Evolutionary conservation across 2,797 vertebrate species (phyloP).

Genomic region (Erpetoichthys calabaricus): DNA sequence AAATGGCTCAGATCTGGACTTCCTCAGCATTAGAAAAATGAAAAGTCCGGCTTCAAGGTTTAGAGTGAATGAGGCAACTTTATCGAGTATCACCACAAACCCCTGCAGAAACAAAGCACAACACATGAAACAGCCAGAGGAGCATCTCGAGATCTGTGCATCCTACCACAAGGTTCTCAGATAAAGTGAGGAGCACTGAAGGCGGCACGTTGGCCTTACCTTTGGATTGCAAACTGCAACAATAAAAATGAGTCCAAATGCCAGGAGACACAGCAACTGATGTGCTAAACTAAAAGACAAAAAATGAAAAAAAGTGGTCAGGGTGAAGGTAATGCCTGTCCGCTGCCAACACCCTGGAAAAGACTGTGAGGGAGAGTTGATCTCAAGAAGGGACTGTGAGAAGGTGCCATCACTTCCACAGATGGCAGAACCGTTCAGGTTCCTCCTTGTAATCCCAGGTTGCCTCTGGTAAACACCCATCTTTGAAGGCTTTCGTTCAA

Average conservation of each 20-base stretch:
- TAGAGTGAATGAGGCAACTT: conserved; percentile 48
- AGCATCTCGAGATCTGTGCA: not conserved
- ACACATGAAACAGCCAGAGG: not conserved
- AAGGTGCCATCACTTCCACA: too few relatives aligned
- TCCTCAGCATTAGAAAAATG: conserved; percentile 35
- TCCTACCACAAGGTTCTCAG: not conserved
- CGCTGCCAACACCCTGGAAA: too few relatives aligned
- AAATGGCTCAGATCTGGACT: conserved; percentile 37
- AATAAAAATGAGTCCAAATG: conserved; percentile 39
- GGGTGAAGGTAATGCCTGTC: not conserved
- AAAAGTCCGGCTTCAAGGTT: conserved; percentile 35
- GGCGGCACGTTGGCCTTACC: conserved; percentile 21
- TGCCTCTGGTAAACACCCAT: too few relatives aligned
- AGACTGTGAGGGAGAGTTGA: too few relatives aligned
- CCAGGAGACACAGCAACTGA: conserved; percentile 37
- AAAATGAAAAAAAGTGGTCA: not conserved
- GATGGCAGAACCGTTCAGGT: too few relatives aligned
- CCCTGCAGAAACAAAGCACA: conserved; percentile 28
- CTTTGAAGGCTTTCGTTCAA: too few relatives aligned
- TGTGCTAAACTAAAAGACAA: conserved; percentile 25
- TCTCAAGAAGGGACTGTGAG: too few relatives aligned
- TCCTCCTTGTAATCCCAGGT: too few relatives aligned
- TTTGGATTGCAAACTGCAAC: conserved; percentile 42
- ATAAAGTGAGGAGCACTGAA: too few relatives aligned
- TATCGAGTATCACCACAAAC: conserved; percentile 46